Conservation (phyloP, 2,797 vertebrate genomes). For the Sebastes iracundus region DNA sequence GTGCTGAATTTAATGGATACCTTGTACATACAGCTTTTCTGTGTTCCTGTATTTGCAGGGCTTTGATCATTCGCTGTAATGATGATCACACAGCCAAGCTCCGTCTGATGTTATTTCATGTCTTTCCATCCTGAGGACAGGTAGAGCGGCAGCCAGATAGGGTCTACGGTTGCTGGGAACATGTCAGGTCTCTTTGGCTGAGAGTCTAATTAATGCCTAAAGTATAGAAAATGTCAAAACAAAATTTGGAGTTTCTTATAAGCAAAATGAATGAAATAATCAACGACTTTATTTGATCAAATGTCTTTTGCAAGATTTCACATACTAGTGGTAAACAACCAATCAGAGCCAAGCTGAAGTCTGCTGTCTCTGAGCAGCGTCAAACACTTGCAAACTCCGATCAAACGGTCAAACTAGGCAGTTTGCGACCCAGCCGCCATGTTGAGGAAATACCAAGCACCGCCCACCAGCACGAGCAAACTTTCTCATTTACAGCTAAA, state of each 20-base stretch:
- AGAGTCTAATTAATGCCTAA: not conserved
- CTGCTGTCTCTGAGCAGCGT: too few relatives aligned
- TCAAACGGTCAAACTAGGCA: too few relatives aligned
- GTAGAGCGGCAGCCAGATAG: conserved; percentile 13
- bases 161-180: not conserved
- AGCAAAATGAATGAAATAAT: not conserved
- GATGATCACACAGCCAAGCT: conserved; percentile 35
- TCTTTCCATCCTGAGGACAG: not conserved
- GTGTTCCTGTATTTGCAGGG: conserved; percentile 16
- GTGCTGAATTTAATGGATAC: conserved; percentile 12
- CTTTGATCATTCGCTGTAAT: conserved; percentile 45
- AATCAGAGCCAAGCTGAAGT: too few relatives aligned
- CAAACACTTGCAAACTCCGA: too few relatives aligned
- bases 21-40: not conserved
- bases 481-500: too few relatives aligned
- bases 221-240: not conserved
- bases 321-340: too few relatives aligned
- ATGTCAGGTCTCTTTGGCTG: not conserved
- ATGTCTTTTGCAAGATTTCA: not conserved
- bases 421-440: too few relatives aligned
- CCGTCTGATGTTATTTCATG: conserved; percentile 19
- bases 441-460: too few relatives aligned
- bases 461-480: too few relatives aligned
- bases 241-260: not conserved
- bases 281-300: not conserved